Evolutionary conservation across 30 jellyfish, hydroid and myxozoan genomes (phyloP).

Genomic region (Hydractinia echinata): DNA sequence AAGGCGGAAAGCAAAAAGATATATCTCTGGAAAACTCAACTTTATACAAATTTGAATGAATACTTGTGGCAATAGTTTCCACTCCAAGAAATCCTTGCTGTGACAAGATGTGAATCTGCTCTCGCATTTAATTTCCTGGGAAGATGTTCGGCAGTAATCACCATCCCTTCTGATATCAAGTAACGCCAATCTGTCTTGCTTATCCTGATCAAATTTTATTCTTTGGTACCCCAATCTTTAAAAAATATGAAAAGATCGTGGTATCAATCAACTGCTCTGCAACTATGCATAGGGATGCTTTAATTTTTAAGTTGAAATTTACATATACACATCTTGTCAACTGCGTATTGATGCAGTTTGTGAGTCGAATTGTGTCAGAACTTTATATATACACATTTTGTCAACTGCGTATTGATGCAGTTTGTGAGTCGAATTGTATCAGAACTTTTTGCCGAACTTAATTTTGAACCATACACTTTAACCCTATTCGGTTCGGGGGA

Average conservation of each 20-base stretch:
- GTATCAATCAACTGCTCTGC: too few relatives aligned
- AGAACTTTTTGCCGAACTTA: too few relatives aligned
- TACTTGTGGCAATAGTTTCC: neutral
- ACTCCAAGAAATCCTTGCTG: neutral
- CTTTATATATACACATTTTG: too few relatives aligned
- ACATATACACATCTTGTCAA: too few relatives aligned
- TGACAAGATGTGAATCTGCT: neutral
- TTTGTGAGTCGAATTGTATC: too few relatives aligned
- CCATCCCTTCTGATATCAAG: neutral
- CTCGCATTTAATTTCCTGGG: neutral
- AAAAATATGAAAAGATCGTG: slow-evolving; percentile 26
- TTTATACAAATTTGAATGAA: neutral
- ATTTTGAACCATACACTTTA: too few relatives aligned
- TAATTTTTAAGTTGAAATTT: too few relatives aligned
- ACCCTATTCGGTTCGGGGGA: too few relatives aligned
- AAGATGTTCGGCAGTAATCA: neutral
- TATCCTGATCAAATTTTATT: neutral
- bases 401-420: too few relatives aligned
- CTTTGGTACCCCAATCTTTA: slow-evolving; percentile 28
- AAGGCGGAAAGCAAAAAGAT: neutral
- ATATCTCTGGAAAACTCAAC: neutral
- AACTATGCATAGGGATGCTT: too few relatives aligned
- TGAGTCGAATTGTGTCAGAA: too few relatives aligned
- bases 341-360: too few relatives aligned
- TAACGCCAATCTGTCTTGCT: slow-evolving; percentile 5